Evolutionary conservation across 2,113 vertebrate species (phyloP), one percentile per base, ranked within the genome.

Genomic region (Genyomyrus donnyi): DNA sequence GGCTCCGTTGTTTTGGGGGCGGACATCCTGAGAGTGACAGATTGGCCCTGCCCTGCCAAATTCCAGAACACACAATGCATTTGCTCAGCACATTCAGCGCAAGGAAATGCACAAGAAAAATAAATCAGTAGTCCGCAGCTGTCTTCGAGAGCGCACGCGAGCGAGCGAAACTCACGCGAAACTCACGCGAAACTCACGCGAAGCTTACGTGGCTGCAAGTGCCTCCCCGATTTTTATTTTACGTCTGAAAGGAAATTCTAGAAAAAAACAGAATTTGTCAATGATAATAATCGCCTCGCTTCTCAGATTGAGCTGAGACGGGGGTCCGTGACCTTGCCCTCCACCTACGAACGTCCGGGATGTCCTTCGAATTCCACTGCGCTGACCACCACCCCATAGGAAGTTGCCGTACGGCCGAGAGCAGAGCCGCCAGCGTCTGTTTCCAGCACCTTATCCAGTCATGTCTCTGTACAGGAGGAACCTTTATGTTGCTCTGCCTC

Each of bases 331-430:
- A 92, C 89, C 91, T 91, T 85, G 58, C 6, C 87, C 15, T 27
- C 89, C 7, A 58, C 21, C 24, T 58, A 7, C 21, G 56, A 86
- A 50, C 9, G 21, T 85, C 17, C 53, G 90, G 91, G 90, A 91
- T 45, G 88, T 90, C 80, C 85, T 70, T 87, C 42, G 88, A 91
- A 93, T 92, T 91, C 86, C 86, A 11, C 88, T 90, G 77, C 74
- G 62, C 52, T 90, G 90, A 91, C 62, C 62, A n/a, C 15, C 88
- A 83, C 39, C 3, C 74, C 66, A 35, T 89, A 91, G 91, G 88
- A 91, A 11, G 8, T 13, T 27, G n/a, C 19, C 19, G 24, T 21
- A n/a, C 9, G 3, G 7, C 42, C 0, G 11, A 85, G 83, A n/a
- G 2, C 83, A 9, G 83, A 46, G 21, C 80, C 21, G 2, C 19